Percentiles rank a stretch among this genome's conserved stretches.
These are phyloP conservation scores for Lophura swinhoii DNA, from an alignment of 2,797 vertebrate species.

Conservation along the genomic window DNA sequence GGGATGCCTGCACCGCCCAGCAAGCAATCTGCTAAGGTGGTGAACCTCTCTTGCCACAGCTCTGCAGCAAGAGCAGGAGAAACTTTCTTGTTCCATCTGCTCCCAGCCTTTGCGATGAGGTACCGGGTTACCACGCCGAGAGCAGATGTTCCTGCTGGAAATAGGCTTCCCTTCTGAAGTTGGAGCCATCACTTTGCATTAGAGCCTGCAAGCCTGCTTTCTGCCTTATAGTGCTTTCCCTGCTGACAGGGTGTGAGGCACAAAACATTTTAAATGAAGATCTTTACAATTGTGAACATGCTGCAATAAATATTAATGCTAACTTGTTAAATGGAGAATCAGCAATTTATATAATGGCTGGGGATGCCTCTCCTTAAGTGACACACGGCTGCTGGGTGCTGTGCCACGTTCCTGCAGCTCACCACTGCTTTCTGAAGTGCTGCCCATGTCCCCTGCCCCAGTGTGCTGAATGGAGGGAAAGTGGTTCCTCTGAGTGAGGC, in stretches of 20 bases:
- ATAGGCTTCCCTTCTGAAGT: constrained; percentile 71
- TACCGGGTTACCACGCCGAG: neutral
- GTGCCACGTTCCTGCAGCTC: neutral
- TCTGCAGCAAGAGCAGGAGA: constrained; percentile 23
- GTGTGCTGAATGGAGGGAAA: neutral
- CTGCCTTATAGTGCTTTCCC: constrained; percentile 72
- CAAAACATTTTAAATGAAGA: constrained; percentile 76
- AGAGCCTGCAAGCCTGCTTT: constrained; percentile 71
- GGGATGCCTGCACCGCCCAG: constrained; percentile 12
- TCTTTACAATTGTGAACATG: constrained; percentile 73
- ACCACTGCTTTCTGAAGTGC: rapidly evolving
- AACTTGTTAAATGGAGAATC: constrained; percentile 56
- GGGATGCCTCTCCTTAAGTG: constrained; percentile 57
- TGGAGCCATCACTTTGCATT: constrained; percentile 74
- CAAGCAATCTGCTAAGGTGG: constrained; percentile 57
- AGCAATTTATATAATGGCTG: constrained; percentile 53
- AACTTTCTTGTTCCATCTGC: constrained; percentile 70
- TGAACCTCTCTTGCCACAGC: constrained; percentile 3
- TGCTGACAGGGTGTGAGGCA: constrained; percentile 74
- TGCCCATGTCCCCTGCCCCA: neutral
- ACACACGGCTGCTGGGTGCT: neutral
- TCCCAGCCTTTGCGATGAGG: constrained; percentile 35
- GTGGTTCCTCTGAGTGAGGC: rapidly evolving
- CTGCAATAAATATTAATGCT: constrained; percentile 77
- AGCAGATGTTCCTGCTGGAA: constrained; percentile 80